Conservation (phyloP, 2,113 vertebrate genomes). For the Oreochromis aureus region DNA sequence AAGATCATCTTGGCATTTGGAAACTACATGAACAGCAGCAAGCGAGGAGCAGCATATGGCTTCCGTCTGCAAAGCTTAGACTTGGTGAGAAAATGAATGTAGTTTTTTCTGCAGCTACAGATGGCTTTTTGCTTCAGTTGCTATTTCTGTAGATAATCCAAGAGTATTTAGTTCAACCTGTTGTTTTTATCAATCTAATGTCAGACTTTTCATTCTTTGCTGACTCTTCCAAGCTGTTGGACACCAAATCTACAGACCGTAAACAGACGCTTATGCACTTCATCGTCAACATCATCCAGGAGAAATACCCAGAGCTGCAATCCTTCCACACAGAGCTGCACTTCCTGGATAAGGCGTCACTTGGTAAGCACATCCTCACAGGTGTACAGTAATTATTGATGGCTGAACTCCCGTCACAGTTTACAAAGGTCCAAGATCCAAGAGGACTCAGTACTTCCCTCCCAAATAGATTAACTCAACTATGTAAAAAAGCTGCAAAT, state of each 20-base stretch:
- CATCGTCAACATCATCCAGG: conserved; percentile 81
- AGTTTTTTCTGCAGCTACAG: not conserved
- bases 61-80: conserved; percentile 93
- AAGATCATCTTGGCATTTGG: conserved; percentile 93
- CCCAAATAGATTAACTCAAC: not conserved
- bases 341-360: conserved; percentile 89
- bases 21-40: conserved; percentile 98
- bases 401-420: not conserved
- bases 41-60: conserved; percentile 86
- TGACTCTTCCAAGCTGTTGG: conserved; percentile 74
- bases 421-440: not conserved
- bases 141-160: accelerated
- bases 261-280: conserved; percentile 90
- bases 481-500: not conserved
- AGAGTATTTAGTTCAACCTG: not conserved
- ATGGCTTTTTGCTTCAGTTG: not conserved
- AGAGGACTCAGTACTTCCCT: accelerated
- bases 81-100: conserved; percentile 65
- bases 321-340: conserved; percentile 84
- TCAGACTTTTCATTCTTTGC: not conserved
- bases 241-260: conserved; percentile 92
- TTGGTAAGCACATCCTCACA: conserved; percentile 66
- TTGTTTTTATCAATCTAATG: not conserved
- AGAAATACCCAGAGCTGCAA: conserved; percentile 81
- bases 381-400: not conserved